Percentiles rank a stretch among this genome's conserved stretches.
Conservation (phyloP, 2,797 vertebrate genomes). For the Momotus momota region DNA sequence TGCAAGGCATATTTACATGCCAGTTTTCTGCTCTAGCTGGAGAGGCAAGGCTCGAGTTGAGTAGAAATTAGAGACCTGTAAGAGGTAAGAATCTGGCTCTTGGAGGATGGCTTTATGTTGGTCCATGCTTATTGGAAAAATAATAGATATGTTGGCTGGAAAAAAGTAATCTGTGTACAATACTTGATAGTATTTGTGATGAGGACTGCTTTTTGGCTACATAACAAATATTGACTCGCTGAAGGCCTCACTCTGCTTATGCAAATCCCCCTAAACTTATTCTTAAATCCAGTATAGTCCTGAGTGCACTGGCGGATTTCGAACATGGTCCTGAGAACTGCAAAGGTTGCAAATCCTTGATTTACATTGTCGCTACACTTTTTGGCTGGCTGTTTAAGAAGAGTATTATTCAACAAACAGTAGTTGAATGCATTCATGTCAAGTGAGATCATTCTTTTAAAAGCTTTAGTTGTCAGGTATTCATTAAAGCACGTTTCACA, state of each 20-base stretch:
- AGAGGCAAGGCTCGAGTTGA: background rate
- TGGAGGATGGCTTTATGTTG: background rate
- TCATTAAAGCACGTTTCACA: conserved; percentile 78
- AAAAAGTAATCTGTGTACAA: background rate
- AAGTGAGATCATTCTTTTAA: conserved; percentile 75
- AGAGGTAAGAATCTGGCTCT: background rate
- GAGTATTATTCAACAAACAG: conserved; percentile 73
- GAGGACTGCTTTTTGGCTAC: background rate
- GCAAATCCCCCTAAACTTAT: background rate
- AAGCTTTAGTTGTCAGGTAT: conserved; percentile 79
- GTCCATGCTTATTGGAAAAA: background rate
- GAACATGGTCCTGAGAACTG: accelerated
- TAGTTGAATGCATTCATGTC: conserved; percentile 71
- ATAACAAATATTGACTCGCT: background rate
- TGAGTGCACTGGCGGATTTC: background rate
- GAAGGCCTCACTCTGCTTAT: background rate
- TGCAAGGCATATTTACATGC: background rate
- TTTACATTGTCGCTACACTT: conserved; percentile 29
- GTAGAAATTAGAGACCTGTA: background rate
- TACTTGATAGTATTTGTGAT: background rate
- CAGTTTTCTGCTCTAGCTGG: background rate
- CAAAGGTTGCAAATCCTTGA: background rate
- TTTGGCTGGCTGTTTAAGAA: conserved; percentile 67
- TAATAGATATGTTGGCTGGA: background rate
- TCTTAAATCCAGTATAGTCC: background rate